phyloP scores from a whole-genome alignment of 2,113 vertebrate species.

The Labeo rohita region DNA sequence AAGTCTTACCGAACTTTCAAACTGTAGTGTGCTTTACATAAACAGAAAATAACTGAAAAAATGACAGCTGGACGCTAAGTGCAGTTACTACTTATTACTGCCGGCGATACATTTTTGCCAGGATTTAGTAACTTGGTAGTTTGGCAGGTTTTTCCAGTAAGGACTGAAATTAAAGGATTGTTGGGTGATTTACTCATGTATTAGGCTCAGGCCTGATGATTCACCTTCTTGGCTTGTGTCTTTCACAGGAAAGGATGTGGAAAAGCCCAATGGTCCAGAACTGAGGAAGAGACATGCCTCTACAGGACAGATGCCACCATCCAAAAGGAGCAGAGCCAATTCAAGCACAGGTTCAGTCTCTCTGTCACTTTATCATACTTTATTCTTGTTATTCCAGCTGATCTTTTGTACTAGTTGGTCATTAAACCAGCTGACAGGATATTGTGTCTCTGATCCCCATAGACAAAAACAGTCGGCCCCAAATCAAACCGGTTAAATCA shows the following conservation, averaged over 20 bases:
- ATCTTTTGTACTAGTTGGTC: neutral
- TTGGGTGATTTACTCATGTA: neutral
- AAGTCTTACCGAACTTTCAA: neutral
- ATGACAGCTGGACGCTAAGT: neutral
- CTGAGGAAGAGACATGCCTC: constrained; percentile 83
- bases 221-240: constrained; percentile 22
- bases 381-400: neutral
- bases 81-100: neutral
- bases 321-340: constrained; percentile 82
- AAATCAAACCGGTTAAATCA: constrained; percentile 47
- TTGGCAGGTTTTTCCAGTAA: neutral
- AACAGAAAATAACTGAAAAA: neutral
- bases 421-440: neutral
- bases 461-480: constrained; percentile 61
- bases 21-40: no score
- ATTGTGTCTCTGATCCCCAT: neutral
- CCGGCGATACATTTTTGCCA: neutral
- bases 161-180: neutral
- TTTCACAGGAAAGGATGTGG: constrained; percentile 45
- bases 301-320: constrained; percentile 76
- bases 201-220: neutral
- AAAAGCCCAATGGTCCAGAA: constrained; percentile 67
- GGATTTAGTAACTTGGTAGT: neutral
- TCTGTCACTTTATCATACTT: neutral
- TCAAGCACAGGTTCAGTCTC: constrained; percentile 69